A percentile compares a stretch with the other conserved stretches of the same genome.
These are phyloP conservation scores for Picus viridis DNA, from an alignment of 2,797 vertebrate species.

Conservation along the genomic window DNA sequence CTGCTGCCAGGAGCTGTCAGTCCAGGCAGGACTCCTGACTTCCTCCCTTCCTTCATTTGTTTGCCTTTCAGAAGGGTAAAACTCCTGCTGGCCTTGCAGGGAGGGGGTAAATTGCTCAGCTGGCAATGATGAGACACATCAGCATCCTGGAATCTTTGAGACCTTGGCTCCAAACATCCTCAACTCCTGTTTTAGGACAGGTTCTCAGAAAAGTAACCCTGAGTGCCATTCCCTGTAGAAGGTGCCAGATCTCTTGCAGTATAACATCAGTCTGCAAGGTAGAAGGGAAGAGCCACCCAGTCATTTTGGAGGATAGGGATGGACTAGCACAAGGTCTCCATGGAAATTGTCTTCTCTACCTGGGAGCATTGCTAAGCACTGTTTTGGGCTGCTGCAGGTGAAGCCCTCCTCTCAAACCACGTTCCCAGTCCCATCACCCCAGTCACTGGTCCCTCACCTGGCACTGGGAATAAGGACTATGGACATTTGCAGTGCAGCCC, in stretches of 20 bases:
- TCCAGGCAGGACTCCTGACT: neutral
- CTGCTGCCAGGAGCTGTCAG: constrained; percentile 3
- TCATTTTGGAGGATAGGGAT: neutral
- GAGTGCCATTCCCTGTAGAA: neutral
- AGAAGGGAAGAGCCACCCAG: neutral
- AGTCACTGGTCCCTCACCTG: neutral
- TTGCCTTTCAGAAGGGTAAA: constrained; percentile 26
- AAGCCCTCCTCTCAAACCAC: neutral
- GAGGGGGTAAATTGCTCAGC: neutral
- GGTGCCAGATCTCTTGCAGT: neutral
- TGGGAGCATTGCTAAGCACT: neutral
- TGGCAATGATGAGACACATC: neutral
- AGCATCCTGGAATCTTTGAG: neutral
- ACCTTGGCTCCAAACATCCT: neutral
- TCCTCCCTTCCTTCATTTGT: neutral
- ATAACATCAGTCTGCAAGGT: neutral
- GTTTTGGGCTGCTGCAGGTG: neutral
- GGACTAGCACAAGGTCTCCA: neutral
- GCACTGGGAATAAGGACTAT: neutral
- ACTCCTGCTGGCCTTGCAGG: neutral
- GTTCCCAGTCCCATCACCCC: neutral
- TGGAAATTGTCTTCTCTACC: neutral
- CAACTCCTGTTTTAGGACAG: neutral
- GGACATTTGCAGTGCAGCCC: neutral
- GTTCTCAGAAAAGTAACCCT: neutral